Base-by-base conservation (phyloP, 1,140 invertebrate genomes). In the Drosophila teissieri region DNA sequence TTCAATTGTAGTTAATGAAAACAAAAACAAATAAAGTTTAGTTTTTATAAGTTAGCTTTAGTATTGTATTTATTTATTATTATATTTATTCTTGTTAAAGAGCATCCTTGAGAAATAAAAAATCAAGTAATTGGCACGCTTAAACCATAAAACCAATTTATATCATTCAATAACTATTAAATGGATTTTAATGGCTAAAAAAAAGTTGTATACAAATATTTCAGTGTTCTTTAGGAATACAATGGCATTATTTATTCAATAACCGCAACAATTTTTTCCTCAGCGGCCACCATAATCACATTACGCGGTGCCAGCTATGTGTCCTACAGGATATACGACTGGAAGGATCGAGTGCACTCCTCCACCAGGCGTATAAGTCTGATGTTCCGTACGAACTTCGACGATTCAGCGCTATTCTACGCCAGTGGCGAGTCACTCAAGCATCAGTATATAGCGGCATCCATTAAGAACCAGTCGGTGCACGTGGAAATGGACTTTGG, bases 241-340 rank as follows among this genome's bases (percentile, higher is more conserved):
- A 31, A 31, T 31, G 8, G 1, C 8, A 8, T 31, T 37, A 37
- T 37, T 4, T 14, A 39, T 24, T 24, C 24, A 24, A 24, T 24
- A 4, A 5, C 24, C 24, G 24, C 24, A 4, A 19, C 2, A 4
- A 24, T 24, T 24, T 24, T 4, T 24, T 24, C 4, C 4, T 24
- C 24, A 24, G 97, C 96, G 93, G 96, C 97, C 4, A 97, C 97
- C 1, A 95, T 96, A 60, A 93, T 98, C 27, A 98, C 97, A 0
- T 92, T 98, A 11, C 94, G 96, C 69, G 97, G 98, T 0, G 98
- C 97, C 55, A 98, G 97, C 27, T 98, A 97, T 93, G 95, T 99
- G 1, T 98, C 97, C 1, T 98, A 98, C 92, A 94, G 97, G 53
- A 96, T 98, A 14, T 98, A 98, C 91, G 96, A 98, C 82, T 98